Base-by-base conservation (phyloP, 2,113 vertebrate species). In the Scalopus aquaticus region DNA sequence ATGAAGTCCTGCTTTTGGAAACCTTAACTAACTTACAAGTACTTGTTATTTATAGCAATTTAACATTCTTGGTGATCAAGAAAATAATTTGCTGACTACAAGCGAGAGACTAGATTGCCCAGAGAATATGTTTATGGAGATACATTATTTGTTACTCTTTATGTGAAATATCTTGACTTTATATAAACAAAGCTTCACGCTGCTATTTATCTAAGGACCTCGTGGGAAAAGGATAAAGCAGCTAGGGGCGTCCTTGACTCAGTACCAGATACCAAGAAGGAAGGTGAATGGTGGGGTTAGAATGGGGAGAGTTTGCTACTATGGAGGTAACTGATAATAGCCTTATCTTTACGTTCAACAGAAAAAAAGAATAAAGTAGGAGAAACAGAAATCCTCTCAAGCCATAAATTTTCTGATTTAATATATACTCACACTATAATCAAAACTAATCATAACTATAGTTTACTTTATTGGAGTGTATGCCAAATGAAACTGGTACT, bases 121-220 rank as follows among this genome's bases (percentile, higher is more conserved):
- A 49, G 51, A 28, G n/a, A 39, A 17, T 76, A 49, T 13, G 15
- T n/a, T 81, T 91, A 65, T n/a, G 11, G 54, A 90, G 42, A 85
- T 9, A 85, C 90, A 90, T 12, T 12, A 49, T 90, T 94, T 80
- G 19, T 79, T 73, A 73, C 8, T 30, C 30, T 37, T 79, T 64
- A 44, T 78, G 30, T 90, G 70, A 80, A 86, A 87, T 87, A 54
- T 39, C 65, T 94, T 67, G 76, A 74, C 76, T 82, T 91, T 58
- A 32, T 86, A 39, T 76, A 37, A 87, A 42, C 58, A 73, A 39
- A 69, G n/a, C 60, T 35, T 44, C 60, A 74, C 42, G 37, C 20
- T 67, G 42, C 20, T 77, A 12, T 42, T 81, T n/a, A 81, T 67
- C 26, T 91, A 76, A 82, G n/a, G 35, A 62, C 35, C 16, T 91